Base-by-base conservation (phyloP, 2,113 vertebrate genomes). In the Panthera uncia region DNA sequence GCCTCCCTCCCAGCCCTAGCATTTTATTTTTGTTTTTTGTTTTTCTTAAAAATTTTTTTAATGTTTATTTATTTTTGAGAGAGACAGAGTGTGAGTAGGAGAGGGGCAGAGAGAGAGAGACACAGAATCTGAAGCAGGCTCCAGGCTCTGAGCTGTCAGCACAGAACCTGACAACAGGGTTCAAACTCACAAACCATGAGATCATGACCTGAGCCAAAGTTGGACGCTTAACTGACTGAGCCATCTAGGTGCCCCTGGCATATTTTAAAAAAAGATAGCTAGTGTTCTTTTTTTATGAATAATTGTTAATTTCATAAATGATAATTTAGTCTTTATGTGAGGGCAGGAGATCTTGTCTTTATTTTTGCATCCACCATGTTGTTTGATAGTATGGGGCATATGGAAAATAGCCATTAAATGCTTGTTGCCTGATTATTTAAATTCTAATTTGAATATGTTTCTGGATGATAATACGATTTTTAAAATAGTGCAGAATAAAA, bases 361-460 rank as follows among this genome's bases (percentile, higher is more conserved):
- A 78, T 71, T 94, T 92, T 89, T 84, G 19, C 16, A 41, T 55
- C 45, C 36, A 1, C 74, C 9, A 12, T 27, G 7, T 19, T 82
- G 27, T 80, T 92, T 82, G 61, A 52, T 52, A 83, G 27, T 85
- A 36, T 52, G 91, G 6, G 14, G 29, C 16, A 52, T 7, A 18
- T 76, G n/a, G 33, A 71, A 95, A 65, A 85, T n/a, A 73, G 33
- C 41, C 71, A 48, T 38, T 85, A 63, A 78, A 31, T 97, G 29
- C 5, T 66, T 91, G 13, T 79, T 93, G 33, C 36, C 4, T 88
- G 21, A 55, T 84, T 91, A 73, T 81, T 96, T 95, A 81, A 92
- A 89, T 78, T 80, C 33, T 89, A 29, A 57, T 86, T 41, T 80
- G 55, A 76, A 87, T 91, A 38, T 80, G 57, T 85, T 89, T 90